Percentiles rank a stretch among this genome's conserved stretches.
Conservation (phyloP, 2,888 invertebrate species). For the Bursaphelenchus okinawaensis region DNA sequence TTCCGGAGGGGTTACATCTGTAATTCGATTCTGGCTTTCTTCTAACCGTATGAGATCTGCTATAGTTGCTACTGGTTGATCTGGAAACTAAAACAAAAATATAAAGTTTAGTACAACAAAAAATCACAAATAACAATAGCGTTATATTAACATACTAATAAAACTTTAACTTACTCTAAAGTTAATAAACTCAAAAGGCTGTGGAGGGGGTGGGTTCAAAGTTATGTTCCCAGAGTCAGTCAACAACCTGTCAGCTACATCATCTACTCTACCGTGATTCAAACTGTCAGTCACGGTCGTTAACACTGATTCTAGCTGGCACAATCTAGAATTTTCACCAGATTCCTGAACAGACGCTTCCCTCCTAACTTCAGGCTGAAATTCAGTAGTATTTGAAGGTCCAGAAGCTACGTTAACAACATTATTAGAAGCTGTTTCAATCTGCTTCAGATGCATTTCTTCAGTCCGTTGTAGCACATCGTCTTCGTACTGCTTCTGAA, state of each 20-base stretch:
- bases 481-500: constrained; percentile 11
- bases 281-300: neutral
- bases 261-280: neutral
- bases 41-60: neutral
- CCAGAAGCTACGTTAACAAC: neutral
- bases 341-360: too few relatives aligned
- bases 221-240: neutral
- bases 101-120: too few relatives aligned
- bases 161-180: neutral
- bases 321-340: neutral
- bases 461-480: neutral
- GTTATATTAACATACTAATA: constrained; percentile 25
- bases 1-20: too few relatives aligned
- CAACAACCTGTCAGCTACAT: neutral
- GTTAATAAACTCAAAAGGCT: neutral
- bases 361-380: too few relatives aligned
- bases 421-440: neutral
- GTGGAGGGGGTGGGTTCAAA: neutral
- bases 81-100: constrained; percentile 3
- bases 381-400: too few relatives aligned
- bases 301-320: neutral
- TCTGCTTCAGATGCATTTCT: neutral
- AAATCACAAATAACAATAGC: too few relatives aligned
- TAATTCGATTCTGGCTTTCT: too few relatives aligned
- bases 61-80: constrained; percentile 3